These are phyloP conservation scores for Drosophila suzukii DNA, from an alignment of 1,140 invertebrate species.

Conservation along the genomic window DNA sequence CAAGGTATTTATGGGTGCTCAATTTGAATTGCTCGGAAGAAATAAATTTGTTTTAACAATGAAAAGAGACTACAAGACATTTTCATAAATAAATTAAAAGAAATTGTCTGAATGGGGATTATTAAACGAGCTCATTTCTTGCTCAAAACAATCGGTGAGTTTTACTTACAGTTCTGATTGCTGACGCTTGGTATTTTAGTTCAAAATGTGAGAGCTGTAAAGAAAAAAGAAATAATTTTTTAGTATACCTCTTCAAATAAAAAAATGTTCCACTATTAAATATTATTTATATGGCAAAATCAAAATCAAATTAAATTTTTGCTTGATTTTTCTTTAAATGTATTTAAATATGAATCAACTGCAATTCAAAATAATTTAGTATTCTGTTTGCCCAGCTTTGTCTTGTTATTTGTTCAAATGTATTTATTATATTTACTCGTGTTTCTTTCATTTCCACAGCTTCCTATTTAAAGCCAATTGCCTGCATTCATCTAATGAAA, in stretches of 20 bases:
- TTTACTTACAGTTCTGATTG: conserved; percentile 16
- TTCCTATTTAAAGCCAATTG: conserved; percentile 24
- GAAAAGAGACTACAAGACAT: not conserved
- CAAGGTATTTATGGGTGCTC: conserved; percentile 43
- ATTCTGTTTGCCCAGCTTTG: not conserved
- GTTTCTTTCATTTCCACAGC: conserved; percentile 1
- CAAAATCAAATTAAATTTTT: too few relatives aligned
- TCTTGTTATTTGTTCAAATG: not conserved
- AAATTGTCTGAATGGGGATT: conserved; percentile 24
- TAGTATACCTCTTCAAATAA: not conserved
- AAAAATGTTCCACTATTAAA: too few relatives aligned
- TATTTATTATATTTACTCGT: not conserved
- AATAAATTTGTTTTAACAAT: conserved; percentile 20
- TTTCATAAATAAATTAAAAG: conserved; percentile 47
- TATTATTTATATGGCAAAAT: too few relatives aligned
- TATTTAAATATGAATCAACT: not conserved
- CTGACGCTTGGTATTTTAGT: not conserved
- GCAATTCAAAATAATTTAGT: not conserved
- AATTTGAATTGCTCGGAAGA: conserved; percentile 20
- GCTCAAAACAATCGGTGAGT: not conserved
- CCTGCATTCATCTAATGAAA: conserved; percentile 41
- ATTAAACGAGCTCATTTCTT: not conserved
- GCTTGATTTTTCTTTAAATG: too few relatives aligned
- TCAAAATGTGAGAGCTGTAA: conserved; percentile 1
- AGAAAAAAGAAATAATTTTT: not conserved